Conservation (phyloP, 2,113 vertebrate genomes). For the Petromus typicus region DNA sequence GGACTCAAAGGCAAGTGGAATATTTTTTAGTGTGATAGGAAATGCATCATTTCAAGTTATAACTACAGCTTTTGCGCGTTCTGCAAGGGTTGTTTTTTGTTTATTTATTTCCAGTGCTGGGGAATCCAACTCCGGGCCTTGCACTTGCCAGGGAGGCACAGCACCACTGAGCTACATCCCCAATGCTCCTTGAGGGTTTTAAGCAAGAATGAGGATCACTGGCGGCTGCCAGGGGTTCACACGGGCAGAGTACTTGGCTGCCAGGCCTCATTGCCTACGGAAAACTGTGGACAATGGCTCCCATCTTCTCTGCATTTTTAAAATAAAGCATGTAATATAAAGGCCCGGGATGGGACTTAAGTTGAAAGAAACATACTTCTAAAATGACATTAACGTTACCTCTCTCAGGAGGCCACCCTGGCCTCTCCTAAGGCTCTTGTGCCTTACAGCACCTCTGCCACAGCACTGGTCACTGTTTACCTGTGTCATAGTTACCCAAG, state of each 20-base stretch:
- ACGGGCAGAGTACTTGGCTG: neutral
- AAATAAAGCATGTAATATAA: constrained; percentile 29
- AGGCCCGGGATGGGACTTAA: neutral
- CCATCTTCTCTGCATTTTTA: neutral
- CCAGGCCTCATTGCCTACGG: neutral
- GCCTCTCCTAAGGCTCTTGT: neutral
- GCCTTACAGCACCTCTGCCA: neutral
- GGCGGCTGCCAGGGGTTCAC: neutral
- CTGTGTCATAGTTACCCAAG: neutral
- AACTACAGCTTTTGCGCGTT: neutral
- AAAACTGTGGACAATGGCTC: neutral
- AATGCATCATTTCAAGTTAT: neutral
- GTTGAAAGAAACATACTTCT: neutral
- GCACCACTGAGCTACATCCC: too few species aligned
- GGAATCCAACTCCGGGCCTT: too few species aligned
- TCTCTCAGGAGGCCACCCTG: neutral
- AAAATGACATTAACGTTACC: neutral
- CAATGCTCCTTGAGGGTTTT: neutral
- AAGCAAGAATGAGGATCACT: neutral
- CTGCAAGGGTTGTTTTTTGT: neutral
- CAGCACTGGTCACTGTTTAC: neutral
- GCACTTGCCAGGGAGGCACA: too few species aligned
- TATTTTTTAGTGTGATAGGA: neutral
- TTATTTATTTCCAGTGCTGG: too few species aligned
- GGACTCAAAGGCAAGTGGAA: constrained; percentile 88